Evolutionary conservation across 2,888 invertebrate species (phyloP).

Genomic region (Acleris emargana): DNA sequence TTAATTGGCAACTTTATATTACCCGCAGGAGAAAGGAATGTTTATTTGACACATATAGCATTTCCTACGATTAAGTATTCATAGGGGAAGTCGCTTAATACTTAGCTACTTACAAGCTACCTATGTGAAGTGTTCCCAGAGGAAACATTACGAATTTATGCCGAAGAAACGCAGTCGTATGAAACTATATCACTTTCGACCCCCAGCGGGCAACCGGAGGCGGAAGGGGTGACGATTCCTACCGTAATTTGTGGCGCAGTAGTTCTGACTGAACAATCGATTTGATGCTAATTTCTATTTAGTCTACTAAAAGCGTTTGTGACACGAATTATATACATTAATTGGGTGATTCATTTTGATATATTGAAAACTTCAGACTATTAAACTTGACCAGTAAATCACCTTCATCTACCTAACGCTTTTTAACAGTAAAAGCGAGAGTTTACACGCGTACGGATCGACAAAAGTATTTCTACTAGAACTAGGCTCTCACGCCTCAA

Average conservation of each 20-base stretch:
- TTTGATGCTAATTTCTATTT: too few species aligned
- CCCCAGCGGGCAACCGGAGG: background rate
- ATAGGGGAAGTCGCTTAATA: background rate
- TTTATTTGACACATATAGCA: background rate
- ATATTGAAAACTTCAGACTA: too few species aligned
- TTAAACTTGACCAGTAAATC: too few species aligned
- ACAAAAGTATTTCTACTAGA: background rate
- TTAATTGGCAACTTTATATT: constrained; percentile 4
- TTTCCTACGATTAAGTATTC: too few species aligned
- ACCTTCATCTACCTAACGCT: too few species aligned
- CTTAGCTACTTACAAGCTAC: background rate
- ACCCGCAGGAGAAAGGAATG: background rate
- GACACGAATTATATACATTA: too few species aligned
- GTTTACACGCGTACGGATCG: too few species aligned
- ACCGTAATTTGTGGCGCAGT: background rate
- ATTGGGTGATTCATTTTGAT: too few species aligned
- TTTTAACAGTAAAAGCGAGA: too few species aligned
- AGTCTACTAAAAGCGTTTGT: too few species aligned
- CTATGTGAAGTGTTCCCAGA: background rate
- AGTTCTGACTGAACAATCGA: too few species aligned
- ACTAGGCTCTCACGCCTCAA: background rate
- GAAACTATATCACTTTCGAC: background rate
- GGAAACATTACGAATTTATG: background rate
- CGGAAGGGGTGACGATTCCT: background rate
- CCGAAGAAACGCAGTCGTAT: background rate